Base-by-base conservation (phyloP, 2,888 invertebrate species). In the Troides aeacus region DNA sequence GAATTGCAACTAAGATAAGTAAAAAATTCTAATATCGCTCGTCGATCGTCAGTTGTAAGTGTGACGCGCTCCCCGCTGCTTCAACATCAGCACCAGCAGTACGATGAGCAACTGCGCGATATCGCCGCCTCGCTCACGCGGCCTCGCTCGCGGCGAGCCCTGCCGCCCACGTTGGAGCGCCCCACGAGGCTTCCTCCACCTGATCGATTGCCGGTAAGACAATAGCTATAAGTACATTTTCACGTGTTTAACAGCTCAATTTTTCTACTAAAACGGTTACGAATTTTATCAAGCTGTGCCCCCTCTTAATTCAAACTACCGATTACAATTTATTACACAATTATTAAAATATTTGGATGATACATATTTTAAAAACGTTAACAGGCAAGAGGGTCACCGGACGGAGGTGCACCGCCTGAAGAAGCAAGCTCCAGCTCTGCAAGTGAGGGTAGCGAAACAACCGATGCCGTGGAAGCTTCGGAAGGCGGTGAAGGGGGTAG, bases 111-210 rank as follows among this genome's bases (percentile, higher is more conserved):
- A 81, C 92, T 97, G 74, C 95, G 97, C 74, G 97, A 97, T 83
- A 96, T 97, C 77, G 96, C 97, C 4, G 97, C 96, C 65, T 96
- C 97, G 23, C 93, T 97, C 76, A 97, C 97, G 17, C 93, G 96
- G 79, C 96, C 96, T 30, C 87, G 94, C 75, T 90, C 94, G 2
- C 90, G 94, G 73, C 91, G 92, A 23, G 90, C 92, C 2, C 81
- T 92, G 50, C 91, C 89, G 10, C 93, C 94, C 3, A 93, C 93
- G 60, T 90, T 94, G 23, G 94, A 94, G 78, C 83, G 94, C 72
- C 94, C 94, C 62, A 93, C 93, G 56, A 83, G 93, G 66, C 87
- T 93, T 60, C 93, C 90, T 0, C 89, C 89, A 17, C 90, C 91
- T 8, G 91, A 92, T 65, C 76, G 90, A 72, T 79, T 91, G 30